Base-by-base conservation (phyloP, 1,140 invertebrate genomes). In the Anthonomus grandis region DNA sequence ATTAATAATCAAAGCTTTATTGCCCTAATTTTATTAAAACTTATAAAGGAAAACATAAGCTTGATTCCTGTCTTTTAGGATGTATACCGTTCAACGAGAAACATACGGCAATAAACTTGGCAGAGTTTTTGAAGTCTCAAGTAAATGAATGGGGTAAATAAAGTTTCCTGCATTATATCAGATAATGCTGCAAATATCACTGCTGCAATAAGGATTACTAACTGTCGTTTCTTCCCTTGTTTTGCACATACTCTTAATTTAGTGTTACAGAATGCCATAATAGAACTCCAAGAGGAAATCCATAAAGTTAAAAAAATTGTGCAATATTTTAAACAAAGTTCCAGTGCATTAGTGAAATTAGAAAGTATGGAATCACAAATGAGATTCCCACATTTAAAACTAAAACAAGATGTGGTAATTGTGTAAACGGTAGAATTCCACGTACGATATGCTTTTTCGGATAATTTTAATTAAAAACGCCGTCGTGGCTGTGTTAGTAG, bases 161-260 rank as follows among this genome's bases (percentile, higher is more conserved):
- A 51, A 51, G 19, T 51, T 10, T 5, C 18, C 6, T 12, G 12
- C 5, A 39, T 65, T 2, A 55, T 69, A 3, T 62, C 60, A 15
- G 64, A 69, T 31, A 69, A 65, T 48, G 66, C 60, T 4, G 31
- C 57, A 8, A 70, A 70, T 49, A 44, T 44, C 3, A 58, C 69
- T 9, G 37, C 53, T n/a, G 62, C 64, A 37, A 63, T 62, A 18
- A 56, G 64, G 31, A 57, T 31, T 9, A 25, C 57, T 51, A 44
- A 24, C 22, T 19, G 48, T 41, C 44, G 53, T 4, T 64, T 69
- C 49, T 38, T 71, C 8, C 42, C 56, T 1, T 69, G 69, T 34
- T 66, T 69, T 48, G 64, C 68, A 0, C 69, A 70, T 31, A 64
- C 60, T 0, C 15, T 70, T 5, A 67, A 69, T 50, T 37, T 69